Evolutionary conservation across 2,888 invertebrate genomes (phyloP), one percentile per base, ranked within the genome.

Genomic region (Apodemia duryi): DNA sequence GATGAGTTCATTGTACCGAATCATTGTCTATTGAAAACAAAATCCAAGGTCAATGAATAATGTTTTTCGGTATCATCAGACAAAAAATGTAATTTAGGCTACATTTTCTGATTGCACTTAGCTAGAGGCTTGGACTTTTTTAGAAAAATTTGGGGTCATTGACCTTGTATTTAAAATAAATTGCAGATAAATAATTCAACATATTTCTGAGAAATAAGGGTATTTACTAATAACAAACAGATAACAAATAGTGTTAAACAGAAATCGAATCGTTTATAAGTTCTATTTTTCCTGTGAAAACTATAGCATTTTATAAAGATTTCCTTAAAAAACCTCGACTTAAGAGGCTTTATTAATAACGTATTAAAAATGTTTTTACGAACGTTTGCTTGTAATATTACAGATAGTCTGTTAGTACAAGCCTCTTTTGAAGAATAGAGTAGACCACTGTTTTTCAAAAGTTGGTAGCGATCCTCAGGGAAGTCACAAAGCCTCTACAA

Each of bases 51-150:
- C n/a, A 51, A 21, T 51, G 49, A 7, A 51, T 21, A 51, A 51
- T 51, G 13, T 51, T 21, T 21, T 51, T 51, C 21, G n/a, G 32
- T 32, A 32, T 32, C 49, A 21, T 21, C 7, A n/a, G 49, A 21
- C 21, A 51, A 51, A 51, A 21, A 51, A 51, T 51, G n/a, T 51
- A 2, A 51, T 51, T 51, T 51, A 21, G 21, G 49, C 49, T n/a
- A 21, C 21, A 51, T 13, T 51, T n/a, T 51, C 21, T 51, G 49
- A 51, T 51, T 51, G 49, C 49, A 51, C 21, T 6, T 6, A 49
- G 46, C n/a, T n/a, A 49, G 43, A 49, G n/a, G 49, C 49, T 51
- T 51, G 2, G 49, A 51, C 49, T 51, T 51, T 51, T 51, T 51
- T 21, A 13, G 5, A 13, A 46, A 13, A 13, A n/a, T 2, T 51